phyloP scores from a whole-genome alignment of 2,888 invertebrate species.

The Ormyrus labotus region DNA sequence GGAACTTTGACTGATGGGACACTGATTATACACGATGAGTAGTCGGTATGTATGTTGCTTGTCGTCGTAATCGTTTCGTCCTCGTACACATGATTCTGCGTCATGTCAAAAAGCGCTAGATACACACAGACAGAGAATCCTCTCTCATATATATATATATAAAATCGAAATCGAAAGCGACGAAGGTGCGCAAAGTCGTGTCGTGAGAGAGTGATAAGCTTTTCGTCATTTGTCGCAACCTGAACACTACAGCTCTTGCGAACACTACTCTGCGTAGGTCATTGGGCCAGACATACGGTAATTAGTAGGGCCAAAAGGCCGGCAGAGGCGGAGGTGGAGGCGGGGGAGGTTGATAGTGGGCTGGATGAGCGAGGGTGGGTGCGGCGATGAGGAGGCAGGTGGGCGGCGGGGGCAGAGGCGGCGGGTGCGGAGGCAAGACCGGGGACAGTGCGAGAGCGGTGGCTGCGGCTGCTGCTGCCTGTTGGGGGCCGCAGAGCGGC shows the following conservation, averaged over 20 bases:
- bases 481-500: slow-evolving; percentile 63
- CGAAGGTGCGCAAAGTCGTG: slow-evolving; percentile 48
- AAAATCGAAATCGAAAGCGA: slow-evolving; percentile 49
- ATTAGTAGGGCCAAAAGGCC: slow-evolving; percentile 73
- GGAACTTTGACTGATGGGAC: slow-evolving; percentile 67
- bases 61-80: slow-evolving; percentile 50
- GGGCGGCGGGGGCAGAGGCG: slow-evolving; percentile 65
- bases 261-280: background rate
- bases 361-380: slow-evolving; percentile 64
- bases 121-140: background rate
- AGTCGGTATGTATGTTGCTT: slow-evolving; percentile 58
- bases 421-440: slow-evolving; percentile 69
- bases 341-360: slow-evolving; percentile 66
- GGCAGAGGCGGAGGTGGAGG: slow-evolving; percentile 72
- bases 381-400: slow-evolving; percentile 72
- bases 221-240: slow-evolving; percentile 63
- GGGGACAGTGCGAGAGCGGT: slow-evolving; percentile 74
- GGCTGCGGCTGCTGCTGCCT: slow-evolving; percentile 64
- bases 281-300: background rate
- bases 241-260: slow-evolving; percentile 71
- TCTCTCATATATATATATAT: background rate
- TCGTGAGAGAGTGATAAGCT: slow-evolving; percentile 53
- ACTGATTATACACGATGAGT: background rate
- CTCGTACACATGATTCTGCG: too few species aligned
- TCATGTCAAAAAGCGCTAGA: too few species aligned